Conservation (phyloP, 2,113 vertebrate genomes). For the Agelaius phoeniceus region DNA sequence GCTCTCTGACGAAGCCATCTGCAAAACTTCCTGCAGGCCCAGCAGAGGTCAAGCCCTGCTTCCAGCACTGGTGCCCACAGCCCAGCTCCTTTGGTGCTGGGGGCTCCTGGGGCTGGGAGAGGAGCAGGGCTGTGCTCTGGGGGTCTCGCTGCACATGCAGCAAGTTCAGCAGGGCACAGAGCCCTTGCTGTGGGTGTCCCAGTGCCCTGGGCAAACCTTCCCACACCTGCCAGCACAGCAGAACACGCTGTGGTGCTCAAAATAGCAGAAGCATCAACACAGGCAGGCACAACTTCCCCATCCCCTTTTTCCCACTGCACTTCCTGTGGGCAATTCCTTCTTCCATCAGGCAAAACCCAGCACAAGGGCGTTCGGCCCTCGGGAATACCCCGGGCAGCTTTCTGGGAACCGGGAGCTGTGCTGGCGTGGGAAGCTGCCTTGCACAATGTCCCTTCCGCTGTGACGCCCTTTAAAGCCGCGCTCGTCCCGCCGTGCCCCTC, state of each 20-base stretch:
- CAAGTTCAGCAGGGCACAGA: neutral
- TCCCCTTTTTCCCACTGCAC: neutral
- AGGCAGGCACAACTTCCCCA: neutral
- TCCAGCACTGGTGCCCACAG: neutral
- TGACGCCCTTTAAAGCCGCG: neutral
- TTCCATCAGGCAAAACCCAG: neutral
- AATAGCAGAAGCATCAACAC: neutral
- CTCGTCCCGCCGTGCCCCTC: rapidly evolving
- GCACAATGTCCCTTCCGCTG: conserved; percentile 14
- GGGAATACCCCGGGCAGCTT: neutral
- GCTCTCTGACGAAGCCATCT: neutral
- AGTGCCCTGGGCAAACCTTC: neutral
- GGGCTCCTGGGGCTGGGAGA: neutral
- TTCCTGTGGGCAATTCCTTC: neutral
- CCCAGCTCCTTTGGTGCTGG: neutral
- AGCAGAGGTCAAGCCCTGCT: neutral
- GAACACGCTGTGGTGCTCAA: neutral
- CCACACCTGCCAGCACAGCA: neutral
- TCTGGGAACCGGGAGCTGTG: neutral
- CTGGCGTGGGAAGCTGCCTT: neutral
- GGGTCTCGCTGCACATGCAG: neutral
- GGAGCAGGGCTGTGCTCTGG: neutral
- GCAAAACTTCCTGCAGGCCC: neutral
- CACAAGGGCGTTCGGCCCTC: rapidly evolving
- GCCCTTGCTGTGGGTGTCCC: neutral